Base-by-base conservation (phyloP, 2,888 invertebrate genomes). In the Chrysolina americana region DNA sequence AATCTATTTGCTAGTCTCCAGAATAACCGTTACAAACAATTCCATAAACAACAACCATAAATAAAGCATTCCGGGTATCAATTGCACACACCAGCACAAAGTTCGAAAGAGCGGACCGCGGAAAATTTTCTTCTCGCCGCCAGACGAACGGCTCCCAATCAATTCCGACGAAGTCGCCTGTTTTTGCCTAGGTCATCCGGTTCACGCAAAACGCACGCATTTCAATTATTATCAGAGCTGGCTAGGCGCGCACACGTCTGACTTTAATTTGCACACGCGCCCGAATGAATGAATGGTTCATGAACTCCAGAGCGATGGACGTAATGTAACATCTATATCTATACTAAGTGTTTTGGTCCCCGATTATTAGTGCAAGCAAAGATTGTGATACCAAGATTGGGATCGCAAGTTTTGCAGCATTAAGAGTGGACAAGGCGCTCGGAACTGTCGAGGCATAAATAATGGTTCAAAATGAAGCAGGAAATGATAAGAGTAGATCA, bases 121-220 rank as follows among this genome's bases (percentile, higher is more conserved):
- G 53, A 53, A 53, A 53, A 53, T 53, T 53, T 21, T 1, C 21
- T 3, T 36, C 13, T 44, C 44, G 44, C 19, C 53, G 21, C 19
- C 53, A 53, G 53, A 53, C 53, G 21, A 10, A 6, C 19, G 53
- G 3, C 53, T 53, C 21, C 44, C 53, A 53, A 53, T 53, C 53
- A 11, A 53, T 13, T 53, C 53, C 53, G 21, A 21, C 13, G 53
- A 53, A 21, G 53, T 53, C 53, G 53, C 19, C 9, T 53, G 53
- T 19, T 53, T 21, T 53, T 53, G 19, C 21, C 53, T 53, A 53
- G 53, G 53, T 53, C 53, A 53, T 21, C 21, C 53, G 53, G 53
- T 53, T 53, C 53, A 53, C 53, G 53, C 53, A 53, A 53, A 53
- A 53, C 21, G 53, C 21, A 53, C 53, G 53, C 53, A 53, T 11